Evolutionary conservation across 2,113 vertebrate genomes (phyloP).

Genomic region (Oophaga pumilio): DNA sequence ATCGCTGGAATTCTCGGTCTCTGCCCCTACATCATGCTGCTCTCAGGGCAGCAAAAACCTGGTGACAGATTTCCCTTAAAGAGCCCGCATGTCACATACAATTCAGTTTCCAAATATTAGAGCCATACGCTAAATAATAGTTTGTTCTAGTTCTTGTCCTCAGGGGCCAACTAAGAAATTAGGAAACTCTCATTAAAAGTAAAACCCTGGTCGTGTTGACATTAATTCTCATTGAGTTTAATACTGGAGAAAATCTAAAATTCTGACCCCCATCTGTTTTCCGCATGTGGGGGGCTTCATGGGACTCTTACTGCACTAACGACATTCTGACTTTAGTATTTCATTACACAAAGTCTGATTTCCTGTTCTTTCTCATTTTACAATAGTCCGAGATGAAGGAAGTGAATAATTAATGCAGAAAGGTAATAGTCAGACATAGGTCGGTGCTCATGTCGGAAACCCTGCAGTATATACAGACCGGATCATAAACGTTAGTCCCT

Average conservation of each 20-base stretch:
- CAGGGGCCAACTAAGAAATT: neutral
- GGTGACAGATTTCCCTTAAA: too few relatives aligned
- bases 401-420: slow-evolving; percentile 21
- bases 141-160: neutral
- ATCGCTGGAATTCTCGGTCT: too few relatives aligned
- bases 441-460: neutral
- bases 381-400: neutral
- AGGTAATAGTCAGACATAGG: neutral
- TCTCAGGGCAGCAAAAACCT: too few relatives aligned
- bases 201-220: too few relatives aligned
- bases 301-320: neutral
- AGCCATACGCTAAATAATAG: too few relatives aligned
- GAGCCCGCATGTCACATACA: too few relatives aligned
- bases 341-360: neutral
- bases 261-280: neutral
- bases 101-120: too few relatives aligned
- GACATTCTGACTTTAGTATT: neutral
- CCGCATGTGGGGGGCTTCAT: neutral
- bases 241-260: neutral
- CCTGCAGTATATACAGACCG: neutral
- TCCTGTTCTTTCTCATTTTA: neutral
- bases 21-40: too few relatives aligned
- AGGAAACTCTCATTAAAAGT: too few relatives aligned
- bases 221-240: neutral
- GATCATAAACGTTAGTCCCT: neutral